These are phyloP conservation scores for Pagetopsis macropterus DNA, from an alignment of 2,797 vertebrate species.

Conservation along the genomic window DNA sequence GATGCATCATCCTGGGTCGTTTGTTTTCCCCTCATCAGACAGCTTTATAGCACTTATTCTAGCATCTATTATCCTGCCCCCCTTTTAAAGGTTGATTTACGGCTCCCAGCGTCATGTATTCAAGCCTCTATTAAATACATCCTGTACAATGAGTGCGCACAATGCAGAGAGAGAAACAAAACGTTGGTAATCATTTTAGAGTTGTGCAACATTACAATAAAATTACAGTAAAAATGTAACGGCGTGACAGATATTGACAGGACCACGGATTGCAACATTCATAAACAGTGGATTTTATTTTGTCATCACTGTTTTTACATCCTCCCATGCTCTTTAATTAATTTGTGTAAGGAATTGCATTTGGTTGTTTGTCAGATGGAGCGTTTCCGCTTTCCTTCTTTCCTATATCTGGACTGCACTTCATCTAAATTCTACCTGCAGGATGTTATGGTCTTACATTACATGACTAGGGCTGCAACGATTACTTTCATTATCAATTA, in stretches of 20 bases:
- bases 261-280: neutral
- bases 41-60: constrained; percentile 24
- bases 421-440: neutral
- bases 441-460: neutral
- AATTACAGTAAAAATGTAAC: neutral
- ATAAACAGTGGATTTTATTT: neutral
- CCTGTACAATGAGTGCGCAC: constrained; percentile 1
- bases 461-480: neutral
- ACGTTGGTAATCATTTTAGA: constrained; percentile 28
- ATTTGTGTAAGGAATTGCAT: constrained; percentile 34
- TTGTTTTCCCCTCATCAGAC: neutral
- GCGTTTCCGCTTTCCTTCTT: constrained; percentile 2
- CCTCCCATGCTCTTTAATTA: constrained; percentile 3
- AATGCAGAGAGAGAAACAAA: constrained; percentile 9
- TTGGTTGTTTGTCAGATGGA: constrained; percentile 34
- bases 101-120: neutral
- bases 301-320: constrained; percentile 1
- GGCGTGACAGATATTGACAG: neutral
- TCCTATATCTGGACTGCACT: neutral
- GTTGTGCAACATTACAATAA: neutral
- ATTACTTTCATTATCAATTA: neutral
- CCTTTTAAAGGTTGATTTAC: constrained; percentile 35
- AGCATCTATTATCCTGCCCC: constrained; percentile 13
- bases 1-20: constrained; percentile 10
- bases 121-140: constrained; percentile 15